Base-by-base conservation (phyloP, 2,113 vertebrate species). In the Ia io region DNA sequence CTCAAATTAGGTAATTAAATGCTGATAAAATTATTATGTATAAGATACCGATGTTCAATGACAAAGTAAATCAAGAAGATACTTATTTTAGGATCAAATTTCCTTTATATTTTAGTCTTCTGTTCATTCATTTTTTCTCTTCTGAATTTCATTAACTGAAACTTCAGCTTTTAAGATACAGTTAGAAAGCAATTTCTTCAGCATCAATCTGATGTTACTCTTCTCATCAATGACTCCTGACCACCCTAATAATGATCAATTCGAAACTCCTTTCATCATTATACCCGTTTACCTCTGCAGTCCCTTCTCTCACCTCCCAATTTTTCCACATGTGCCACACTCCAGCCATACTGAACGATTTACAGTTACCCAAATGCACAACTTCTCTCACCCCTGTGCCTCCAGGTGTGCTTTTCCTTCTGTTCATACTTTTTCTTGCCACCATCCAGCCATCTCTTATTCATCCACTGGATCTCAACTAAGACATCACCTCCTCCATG, bases 41-140 rank as follows among this genome's bases (percentile, higher is more conserved):
- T 74, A 67, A 59, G 23, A 78, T 22, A 61, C 51, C 20, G 37
- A 93, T 92, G 42, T 35, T 93, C 28, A 70, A 37, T 83, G 35
- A 85, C 40, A 85, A 84, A 96, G n/a, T 90, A 90, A 74, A 56
- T 51, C 51, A 93, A 90, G 70, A 84, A 94, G 42, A 82, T 3
- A 86, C 84, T 77, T 65, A 71, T 61, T 84, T 94, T 71, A 69
- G n/a, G 47, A 59, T 77, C 53, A 88, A 47, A 87, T 88, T 92
- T 70, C 25, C 51, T 88, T 92, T 69, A 18, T 16, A 16, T 67
- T 63, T 73, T 32, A 65, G 12, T 40, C 8, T 42, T n/a, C 32
- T 2, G 0, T 30, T 85, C 10, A 73, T 83, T 37, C 65, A 7
- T 40, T 40, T 77, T 88, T 93, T 84, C 7, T 40, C 32, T 95